Percentiles rank a stretch among this genome's conserved stretches.
phyloP scores from a whole-genome alignment of 2,888 invertebrate genomes.

The Diarsia brunnea region DNA sequence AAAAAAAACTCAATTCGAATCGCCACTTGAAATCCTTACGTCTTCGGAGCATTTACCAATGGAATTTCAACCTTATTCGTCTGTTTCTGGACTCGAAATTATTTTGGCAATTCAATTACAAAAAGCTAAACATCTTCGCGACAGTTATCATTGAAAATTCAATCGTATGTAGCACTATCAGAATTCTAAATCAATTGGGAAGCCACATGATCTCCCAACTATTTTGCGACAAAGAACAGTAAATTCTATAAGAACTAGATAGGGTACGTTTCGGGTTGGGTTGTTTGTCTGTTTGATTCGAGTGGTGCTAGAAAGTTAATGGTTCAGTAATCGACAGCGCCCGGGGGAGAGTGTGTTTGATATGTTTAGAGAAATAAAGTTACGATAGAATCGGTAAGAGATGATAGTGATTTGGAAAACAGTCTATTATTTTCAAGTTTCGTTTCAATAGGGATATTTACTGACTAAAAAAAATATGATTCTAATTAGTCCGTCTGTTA shows the following conservation, averaged over 20 bases:
- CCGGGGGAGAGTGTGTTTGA: conserved; percentile 83
- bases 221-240: conserved; percentile 27
- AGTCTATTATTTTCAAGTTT: too few relatives aligned
- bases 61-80: conserved; percentile 62
- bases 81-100: background rate
- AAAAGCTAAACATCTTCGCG: conserved; percentile 50
- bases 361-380: conserved; percentile 72
- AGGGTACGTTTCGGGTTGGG: conserved; percentile 63
- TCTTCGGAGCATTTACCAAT: conserved; percentile 65
- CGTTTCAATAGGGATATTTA: too few relatives aligned
- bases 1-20: conserved; percentile 76
- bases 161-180: conserved; percentile 36
- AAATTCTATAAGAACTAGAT: conserved; percentile 33
- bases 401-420: background rate
- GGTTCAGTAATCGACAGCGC: conserved; percentile 85
- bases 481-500: too few relatives aligned
- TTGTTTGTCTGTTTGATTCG: conserved; percentile 54
- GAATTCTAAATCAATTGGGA: conserved; percentile 15
- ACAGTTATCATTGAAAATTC: conserved; percentile 42
- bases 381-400: conserved; percentile 54
- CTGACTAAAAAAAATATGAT: too few relatives aligned
- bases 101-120: conserved; percentile 4
- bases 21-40: conserved; percentile 59
- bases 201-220: conserved; percentile 9
- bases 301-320: conserved; percentile 79